These are phyloP conservation scores for Sebastes kiyomatsui DNA, from an alignment of 2,797 vertebrate genomes.

Conservation along the genomic window DNA sequence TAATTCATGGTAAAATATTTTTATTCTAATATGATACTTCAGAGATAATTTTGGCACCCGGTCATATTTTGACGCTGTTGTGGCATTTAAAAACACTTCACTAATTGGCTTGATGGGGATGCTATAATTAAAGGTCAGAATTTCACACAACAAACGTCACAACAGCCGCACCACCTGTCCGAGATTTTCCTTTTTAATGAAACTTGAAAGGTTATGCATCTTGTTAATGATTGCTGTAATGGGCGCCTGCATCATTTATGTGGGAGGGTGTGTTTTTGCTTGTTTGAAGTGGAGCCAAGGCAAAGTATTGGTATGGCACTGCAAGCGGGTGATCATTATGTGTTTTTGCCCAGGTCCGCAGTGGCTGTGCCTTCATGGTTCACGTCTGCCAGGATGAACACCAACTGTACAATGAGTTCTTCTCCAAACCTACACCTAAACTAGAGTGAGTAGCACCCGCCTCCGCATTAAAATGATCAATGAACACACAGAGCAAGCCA, in stretches of 20 bases:
- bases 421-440: slow-evolving; percentile 91
- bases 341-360: slow-evolving; percentile 87
- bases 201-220: slow-evolving; percentile 57
- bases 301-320: slow-evolving; percentile 3
- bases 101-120: slow-evolving; percentile 65
- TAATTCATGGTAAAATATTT: slow-evolving; percentile 23
- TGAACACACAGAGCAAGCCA: neutral
- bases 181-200: slow-evolving; percentile 27
- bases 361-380: slow-evolving; percentile 98
- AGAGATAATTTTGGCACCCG: slow-evolving; percentile 11
- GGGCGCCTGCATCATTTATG: slow-evolving; percentile 30
- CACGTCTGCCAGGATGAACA: slow-evolving; percentile 99
- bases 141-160: slow-evolving; percentile 37
- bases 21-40: slow-evolving; percentile 16
- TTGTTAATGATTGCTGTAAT: slow-evolving; percentile 56
- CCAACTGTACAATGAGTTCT: slow-evolving; percentile 96
- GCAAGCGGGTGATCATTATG: slow-evolving; percentile 15
- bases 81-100: slow-evolving; percentile 57
- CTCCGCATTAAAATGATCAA: neutral
- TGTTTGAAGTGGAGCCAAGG: slow-evolving; percentile 29
- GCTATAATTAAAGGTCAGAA: slow-evolving; percentile 66
- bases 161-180: slow-evolving; percentile 36
- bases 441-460: slow-evolving; percentile 89
- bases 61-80: slow-evolving; percentile 19
- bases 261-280: slow-evolving; percentile 14